Base-by-base conservation (phyloP, 2,797 vertebrate genomes). In the Poecilia gillii region DNA sequence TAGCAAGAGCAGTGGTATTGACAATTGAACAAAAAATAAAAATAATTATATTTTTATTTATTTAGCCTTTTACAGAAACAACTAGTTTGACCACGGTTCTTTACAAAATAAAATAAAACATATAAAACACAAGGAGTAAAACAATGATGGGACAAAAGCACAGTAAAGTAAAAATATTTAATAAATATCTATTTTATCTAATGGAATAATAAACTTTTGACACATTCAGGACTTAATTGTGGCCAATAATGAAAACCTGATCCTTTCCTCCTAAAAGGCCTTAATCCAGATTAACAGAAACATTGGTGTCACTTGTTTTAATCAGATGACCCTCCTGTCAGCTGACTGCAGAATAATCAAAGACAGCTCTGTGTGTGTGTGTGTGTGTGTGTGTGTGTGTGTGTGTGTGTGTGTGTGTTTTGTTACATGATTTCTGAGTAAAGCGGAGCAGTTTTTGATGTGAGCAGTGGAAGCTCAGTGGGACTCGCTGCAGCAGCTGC, bases 321-420 rank as follows among this genome's bases (percentile, higher is more conserved):
- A 92, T 95, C 94, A 94, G 92, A 93, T 94, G 94, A 95, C 91
- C 81, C 86, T 88, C 79, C 77, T 85, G 88, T 94, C 94, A 94
- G 93, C 92, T 95, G 95, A 95, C 92, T 88, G 85, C 76, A 86
- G 77, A 85, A 89, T 87, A 91, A 91, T 93, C 93, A 94, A 94
- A 94, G 92, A 81, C 86, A 83, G 88, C 85, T 91, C 93, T 94
- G 89, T 93, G 77, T 78, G 77, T 84, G 77, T 43, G 53, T 81
- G 78, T 57, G 75, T 77, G 47, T 1, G 16, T 16, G 47, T 6
- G 46, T 18, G 16, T 16, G 43, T 5, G 16, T 18, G 14, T 13
- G 46, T 47, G 46, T 6, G 46, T 18, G 12, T 13, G 78, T n/a
- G 31, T 31, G 1, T 84, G 77, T 72, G 74, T 80, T 80, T 49